Percentiles rank a stretch among this genome's conserved stretches.
These are phyloP conservation scores for Arenaria interpres DNA, from an alignment of 2,113 vertebrate genomes.

Conservation along the genomic window DNA sequence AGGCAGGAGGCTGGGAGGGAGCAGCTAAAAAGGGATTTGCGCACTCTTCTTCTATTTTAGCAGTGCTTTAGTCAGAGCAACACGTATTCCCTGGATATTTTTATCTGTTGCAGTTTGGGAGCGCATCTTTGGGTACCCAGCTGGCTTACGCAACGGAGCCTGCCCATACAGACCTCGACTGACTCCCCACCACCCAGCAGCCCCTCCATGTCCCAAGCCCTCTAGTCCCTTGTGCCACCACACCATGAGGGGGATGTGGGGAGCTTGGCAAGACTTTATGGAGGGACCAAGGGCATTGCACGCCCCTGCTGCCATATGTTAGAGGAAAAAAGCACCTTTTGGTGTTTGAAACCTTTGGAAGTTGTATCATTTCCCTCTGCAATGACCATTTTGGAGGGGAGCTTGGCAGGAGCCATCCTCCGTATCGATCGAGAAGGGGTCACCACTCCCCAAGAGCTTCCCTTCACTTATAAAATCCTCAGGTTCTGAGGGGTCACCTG, in stretches of 20 bases:
- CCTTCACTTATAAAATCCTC: background rate
- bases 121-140: background rate
- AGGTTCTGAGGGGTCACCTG: background rate
- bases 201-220: fast-evolving
- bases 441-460: background rate
- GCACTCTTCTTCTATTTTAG: background rate
- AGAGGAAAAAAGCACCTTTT: background rate
- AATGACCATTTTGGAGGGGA: background rate
- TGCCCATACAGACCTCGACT: background rate
- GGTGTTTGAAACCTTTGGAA: background rate
- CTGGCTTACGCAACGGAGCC: background rate
- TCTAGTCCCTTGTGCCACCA: fast-evolving
- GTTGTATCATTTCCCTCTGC: background rate
- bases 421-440: fast-evolving
- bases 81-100: slow-evolving; percentile 2
- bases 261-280: background rate
- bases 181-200: background rate
- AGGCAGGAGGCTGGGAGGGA: background rate
- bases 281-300: fast-evolving
- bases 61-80: slow-evolving; percentile 9
- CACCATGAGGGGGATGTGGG: fast-evolving
- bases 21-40: background rate
- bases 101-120: background rate
- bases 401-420: background rate
- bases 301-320: fast-evolving